Percentiles rank a stretch among this genome's conserved stretches.
Evolutionary conservation across 2,113 vertebrate species (phyloP).

Genomic region (Atherinomorus stipes): DNA sequence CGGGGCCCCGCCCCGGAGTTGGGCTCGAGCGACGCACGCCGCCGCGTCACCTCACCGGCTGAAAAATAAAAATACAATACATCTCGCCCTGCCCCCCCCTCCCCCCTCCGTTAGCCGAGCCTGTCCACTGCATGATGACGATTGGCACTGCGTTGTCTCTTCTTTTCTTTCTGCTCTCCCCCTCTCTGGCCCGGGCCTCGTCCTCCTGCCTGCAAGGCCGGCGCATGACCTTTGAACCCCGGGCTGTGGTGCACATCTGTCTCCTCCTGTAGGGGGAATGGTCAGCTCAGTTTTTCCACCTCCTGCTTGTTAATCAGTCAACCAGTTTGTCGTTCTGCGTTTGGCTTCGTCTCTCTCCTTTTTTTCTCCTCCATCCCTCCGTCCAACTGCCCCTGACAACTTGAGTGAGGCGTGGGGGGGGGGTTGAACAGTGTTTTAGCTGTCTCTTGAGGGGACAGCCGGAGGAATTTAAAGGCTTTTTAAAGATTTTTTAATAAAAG

Average conservation of each 20-base stretch:
- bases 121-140: constrained; percentile 89
- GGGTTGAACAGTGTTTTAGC: constrained; percentile 72
- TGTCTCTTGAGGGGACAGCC: constrained; percentile 62
- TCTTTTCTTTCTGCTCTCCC: constrained; percentile 79
- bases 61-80: constrained; percentile 57
- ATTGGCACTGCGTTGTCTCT: constrained; percentile 84
- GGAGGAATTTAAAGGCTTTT: constrained; percentile 63
- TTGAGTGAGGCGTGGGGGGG: constrained; percentile 77
- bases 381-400: constrained; percentile 71
- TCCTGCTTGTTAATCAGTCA: constrained; percentile 64
- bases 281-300: constrained; percentile 61
- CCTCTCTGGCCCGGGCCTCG: constrained; percentile 73
- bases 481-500: constrained; percentile 54
- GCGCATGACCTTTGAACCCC: constrained; percentile 84
- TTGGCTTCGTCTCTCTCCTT: constrained; percentile 82
- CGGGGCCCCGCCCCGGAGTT: constrained; percentile 84
- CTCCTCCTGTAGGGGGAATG: constrained; percentile 82
- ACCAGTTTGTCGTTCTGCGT: constrained; percentile 58
- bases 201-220: constrained; percentile 85
- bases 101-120: constrained; percentile 60
- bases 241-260: constrained; percentile 82
- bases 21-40: constrained; percentile 72
- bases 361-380: constrained; percentile 54
- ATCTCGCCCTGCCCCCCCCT: constrained; percentile 79
- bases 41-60: constrained; percentile 72